Evolutionary conservation across 1,140 invertebrate genomes (phyloP), one percentile per base, ranked within the genome.

Genomic region (Sinella curviseta): DNA sequence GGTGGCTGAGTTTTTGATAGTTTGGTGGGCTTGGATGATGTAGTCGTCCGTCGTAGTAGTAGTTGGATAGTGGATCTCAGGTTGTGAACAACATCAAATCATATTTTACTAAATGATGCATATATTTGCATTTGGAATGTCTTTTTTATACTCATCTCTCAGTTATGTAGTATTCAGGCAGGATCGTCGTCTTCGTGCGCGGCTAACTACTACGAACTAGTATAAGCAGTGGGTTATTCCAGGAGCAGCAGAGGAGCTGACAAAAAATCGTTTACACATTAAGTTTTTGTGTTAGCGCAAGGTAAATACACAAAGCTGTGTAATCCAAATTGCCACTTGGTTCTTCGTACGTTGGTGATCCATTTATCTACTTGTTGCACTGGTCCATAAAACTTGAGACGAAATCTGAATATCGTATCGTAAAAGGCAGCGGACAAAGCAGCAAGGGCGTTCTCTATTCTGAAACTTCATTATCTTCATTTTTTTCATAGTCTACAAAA

Each of bases 51-150:
- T n/a, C n/a, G n/a, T n/a, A n/a, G n/a, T n/a, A n/a, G n/a, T n/a
- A n/a, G n/a, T n/a, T n/a, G n/a, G n/a, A n/a, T n/a, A n/a, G n/a
- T n/a, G n/a, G n/a, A n/a, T 48, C 39, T 20, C 39, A 20, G 8
- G 8, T 20, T 12, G 39, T 20, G 39, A 8, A 48, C 39, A 48
- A 12, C 8, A 8, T 48, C 8, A 20, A 20, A 8, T 48, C 39
- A 48, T 48, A 48, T 12, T 60, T 60, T 14, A 16, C 57, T 14
- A 60, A 26, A 60, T 4, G 57, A 60, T 60, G 57, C 14, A 26
- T 60, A 26, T 4, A 60, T 60, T 60, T 60, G 57, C 57, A 60
- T 60, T 60, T 60, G 14, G 57, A 60, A 60, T 60, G 24, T 60
- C 12, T 60, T 60, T 60, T 60, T 60, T 60, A n/a, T 60, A 26